phyloP scores from a whole-genome alignment of 1,140 invertebrate species.

The Tetragnatha versicolor region DNA sequence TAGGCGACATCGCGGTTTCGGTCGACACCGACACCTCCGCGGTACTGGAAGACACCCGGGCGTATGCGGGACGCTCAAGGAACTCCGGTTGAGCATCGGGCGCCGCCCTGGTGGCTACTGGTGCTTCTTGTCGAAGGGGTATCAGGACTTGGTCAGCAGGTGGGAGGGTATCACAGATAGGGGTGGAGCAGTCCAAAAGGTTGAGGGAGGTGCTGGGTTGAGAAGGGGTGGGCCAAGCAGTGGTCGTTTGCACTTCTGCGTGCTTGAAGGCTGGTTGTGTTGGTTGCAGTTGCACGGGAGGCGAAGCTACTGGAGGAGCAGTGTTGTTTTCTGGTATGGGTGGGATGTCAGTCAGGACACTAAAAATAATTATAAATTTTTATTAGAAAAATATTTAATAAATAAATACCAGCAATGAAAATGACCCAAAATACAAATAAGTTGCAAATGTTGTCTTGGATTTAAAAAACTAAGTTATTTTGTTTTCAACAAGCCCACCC shows the following conservation, averaged over 20 bases:
- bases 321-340: background rate
- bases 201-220: background rate
- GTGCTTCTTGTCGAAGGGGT: too few relatives aligned
- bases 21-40: too few relatives aligned
- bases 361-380: background rate
- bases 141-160: too few relatives aligned
- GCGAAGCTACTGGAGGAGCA: background rate
- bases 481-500: too few relatives aligned
- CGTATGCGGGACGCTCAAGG: too few relatives aligned
- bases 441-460: background rate
- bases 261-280: conserved; percentile 4
- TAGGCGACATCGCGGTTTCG: too few relatives aligned
- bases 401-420: background rate
- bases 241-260: conserved; percentile 41
- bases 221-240: background rate
- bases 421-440: background rate
- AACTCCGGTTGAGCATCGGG: too few relatives aligned
- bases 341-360: background rate
- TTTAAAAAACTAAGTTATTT: too few relatives aligned
- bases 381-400: too few relatives aligned
- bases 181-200: conserved; percentile 25
- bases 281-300: background rate
- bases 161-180: conserved; percentile 50
- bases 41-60: too few relatives aligned
- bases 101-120: too few relatives aligned